Evolutionary conservation across 2,113 vertebrate species (phyloP), one percentile per base, ranked within the genome.

Genomic region (Indicator indicator): DNA sequence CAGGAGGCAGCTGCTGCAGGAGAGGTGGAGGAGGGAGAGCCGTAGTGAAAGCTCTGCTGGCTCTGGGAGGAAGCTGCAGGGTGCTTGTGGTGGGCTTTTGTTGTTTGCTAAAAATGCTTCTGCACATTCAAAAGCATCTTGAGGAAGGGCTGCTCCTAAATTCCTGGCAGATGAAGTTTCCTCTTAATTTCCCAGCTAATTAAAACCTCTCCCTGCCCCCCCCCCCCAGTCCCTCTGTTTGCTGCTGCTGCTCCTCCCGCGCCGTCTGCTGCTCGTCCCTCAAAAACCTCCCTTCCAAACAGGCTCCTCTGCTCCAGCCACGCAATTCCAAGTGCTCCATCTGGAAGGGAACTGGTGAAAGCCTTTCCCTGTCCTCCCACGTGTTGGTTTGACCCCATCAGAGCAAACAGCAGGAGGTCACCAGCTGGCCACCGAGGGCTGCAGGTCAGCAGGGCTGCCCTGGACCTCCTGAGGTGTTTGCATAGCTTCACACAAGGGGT

Each of bases 71-170:
- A 56, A 78, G 62, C 54, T 16, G 2, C 86, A 48, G 0, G 58
- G 73, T 81, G 92, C 70, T 76, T 33, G 70, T 48, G 67, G 86
- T 23, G 21, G 55, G 64, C 7, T 89, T 69, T 92, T 79, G 83
- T 83, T 85, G 79, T 95, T 91, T 52, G 68, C 88, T 91, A 2
- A 40, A 89, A 92, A 82, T 70, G 81, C 84, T 40, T 90, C 28
- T 79, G 74, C 30, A 32, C 36, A 84, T 26, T 73, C 44, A 48
- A 85, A 38, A 90, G 63, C 59, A 12, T 68, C 24, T n/a, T 10
- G 36, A 92, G 67, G 19, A 36, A 36, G 36, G 74, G 55, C 81
- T 86, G 21, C 62, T 92, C 18, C 71, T 33, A 68, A 82, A 79
- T 76, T 88, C 88, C 81, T 84, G 81, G 50, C 84, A 42, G 3